Evolutionary conservation across 2,888 invertebrate species (phyloP).

Genomic region (Ormia ochracea): DNA sequence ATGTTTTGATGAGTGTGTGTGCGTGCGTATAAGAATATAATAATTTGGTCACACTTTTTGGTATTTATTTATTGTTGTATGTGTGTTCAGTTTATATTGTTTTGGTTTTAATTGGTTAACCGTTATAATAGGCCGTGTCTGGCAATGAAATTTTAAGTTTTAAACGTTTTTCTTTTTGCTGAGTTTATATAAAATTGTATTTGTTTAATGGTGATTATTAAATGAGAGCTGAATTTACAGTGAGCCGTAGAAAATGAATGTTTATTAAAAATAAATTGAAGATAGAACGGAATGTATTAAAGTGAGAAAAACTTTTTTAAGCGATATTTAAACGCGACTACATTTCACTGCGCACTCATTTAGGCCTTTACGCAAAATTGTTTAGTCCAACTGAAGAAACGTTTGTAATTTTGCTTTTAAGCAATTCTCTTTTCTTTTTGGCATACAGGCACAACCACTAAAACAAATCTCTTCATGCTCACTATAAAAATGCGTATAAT

Average conservation of each 20-base stretch:
- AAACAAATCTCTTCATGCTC: too few species aligned
- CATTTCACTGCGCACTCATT: too few species aligned
- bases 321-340: too few species aligned
- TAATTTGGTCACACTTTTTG: constrained; percentile 13
- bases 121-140: constrained; percentile 51
- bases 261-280: too few species aligned
- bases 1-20: background rate
- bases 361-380: too few species aligned
- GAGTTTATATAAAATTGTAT: background rate
- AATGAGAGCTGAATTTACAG: background rate
- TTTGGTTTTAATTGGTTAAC: constrained; percentile 55
- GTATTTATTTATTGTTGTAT: background rate
- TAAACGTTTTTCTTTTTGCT: background rate
- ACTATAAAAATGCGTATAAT: too few species aligned
- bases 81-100: constrained; percentile 2
- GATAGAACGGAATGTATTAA: too few species aligned
- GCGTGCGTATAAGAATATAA: background rate
- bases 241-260: background rate
- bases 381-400: too few species aligned
- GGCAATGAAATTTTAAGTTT: constrained; percentile 47
- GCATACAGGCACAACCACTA: too few species aligned
- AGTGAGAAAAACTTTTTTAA: too few species aligned
- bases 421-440: too few species aligned
- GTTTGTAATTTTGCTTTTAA: too few species aligned
- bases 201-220: background rate